A percentile compares a stretch with the other conserved stretches of the same genome.
These are phyloP conservation scores for Pseudococcus viburni DNA, from an alignment of 2,888 invertebrate genomes.

Conservation along the genomic window DNA sequence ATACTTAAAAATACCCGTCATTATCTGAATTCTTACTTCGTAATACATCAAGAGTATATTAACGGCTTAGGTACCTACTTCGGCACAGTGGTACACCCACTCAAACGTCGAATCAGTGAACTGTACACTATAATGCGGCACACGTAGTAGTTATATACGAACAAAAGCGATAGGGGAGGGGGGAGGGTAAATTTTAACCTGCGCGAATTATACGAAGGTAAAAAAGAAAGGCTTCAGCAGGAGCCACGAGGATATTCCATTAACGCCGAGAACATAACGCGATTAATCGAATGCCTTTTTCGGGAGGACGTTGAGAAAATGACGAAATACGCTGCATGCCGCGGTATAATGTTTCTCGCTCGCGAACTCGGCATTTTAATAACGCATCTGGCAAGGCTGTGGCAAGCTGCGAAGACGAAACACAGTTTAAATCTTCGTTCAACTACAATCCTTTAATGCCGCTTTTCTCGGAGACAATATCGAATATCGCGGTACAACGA, in stretches of 20 bases:
- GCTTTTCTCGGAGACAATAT: slow-evolving; percentile 22
- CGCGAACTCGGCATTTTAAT: not conserved
- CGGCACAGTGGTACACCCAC: not conserved
- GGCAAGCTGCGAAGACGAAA: not conserved
- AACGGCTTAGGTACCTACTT: not conserved
- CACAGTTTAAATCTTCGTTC: not conserved
- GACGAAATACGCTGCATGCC: not conserved
- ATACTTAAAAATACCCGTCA: slow-evolving; percentile 3
- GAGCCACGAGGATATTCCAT: not conserved
- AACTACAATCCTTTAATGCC: slow-evolving; percentile 13
- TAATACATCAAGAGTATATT: not conserved
- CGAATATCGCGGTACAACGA: not conserved
- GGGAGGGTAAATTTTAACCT: not conserved
- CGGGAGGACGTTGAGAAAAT: not conserved
- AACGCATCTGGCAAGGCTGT: not conserved
- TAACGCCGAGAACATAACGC: slow-evolving; percentile 17
- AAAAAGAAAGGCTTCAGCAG: not conserved
- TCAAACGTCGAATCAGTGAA: not conserved
- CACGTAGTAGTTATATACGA: not conserved
- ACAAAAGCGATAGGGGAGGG: not conserved
- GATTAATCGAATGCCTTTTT: not conserved
- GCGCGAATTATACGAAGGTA: not conserved
- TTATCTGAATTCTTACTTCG: not conserved
- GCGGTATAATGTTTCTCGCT: not conserved
- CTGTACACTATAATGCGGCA: not conserved